These are phyloP conservation scores for Crotalus tigris DNA, from an alignment of 2,113 vertebrate genomes.

Conservation along the genomic window DNA sequence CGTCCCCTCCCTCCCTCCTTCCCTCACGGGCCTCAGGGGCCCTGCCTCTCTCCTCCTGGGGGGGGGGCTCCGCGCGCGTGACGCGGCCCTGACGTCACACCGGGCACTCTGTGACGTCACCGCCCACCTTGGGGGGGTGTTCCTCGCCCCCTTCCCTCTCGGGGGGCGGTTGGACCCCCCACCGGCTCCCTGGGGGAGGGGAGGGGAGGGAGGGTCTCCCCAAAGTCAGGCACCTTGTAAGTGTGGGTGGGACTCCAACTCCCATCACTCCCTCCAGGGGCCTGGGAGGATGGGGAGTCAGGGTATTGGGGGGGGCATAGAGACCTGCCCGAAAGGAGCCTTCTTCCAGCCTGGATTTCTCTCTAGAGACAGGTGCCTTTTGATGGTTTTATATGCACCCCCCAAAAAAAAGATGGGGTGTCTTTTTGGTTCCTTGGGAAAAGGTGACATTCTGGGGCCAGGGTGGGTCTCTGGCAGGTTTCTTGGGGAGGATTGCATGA, in stretches of 20 bases:
- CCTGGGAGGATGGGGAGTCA: not conserved
- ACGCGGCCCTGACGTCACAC: not conserved
- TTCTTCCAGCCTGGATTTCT: not conserved
- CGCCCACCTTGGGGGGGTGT: not conserved
- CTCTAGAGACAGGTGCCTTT: not conserved
- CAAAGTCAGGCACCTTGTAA: too few relatives aligned
- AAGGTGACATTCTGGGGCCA: not conserved
- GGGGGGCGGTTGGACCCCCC: not conserved
- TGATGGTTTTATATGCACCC: not conserved
- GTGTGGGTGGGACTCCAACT: not conserved
- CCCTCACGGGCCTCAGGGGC: slow-evolving; percentile 23
- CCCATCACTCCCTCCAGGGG: not conserved
- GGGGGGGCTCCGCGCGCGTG: not conserved
- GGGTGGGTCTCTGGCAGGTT: not conserved
- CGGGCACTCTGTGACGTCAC: slow-evolving; percentile 11
- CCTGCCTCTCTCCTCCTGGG: not conserved
- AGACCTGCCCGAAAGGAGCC: not conserved
- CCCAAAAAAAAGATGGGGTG: not conserved
- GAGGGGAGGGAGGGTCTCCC: not conserved
- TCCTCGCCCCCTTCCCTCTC: not conserved
- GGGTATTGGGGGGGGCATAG: not conserved
- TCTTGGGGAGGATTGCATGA: not conserved
- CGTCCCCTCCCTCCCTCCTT: not conserved
- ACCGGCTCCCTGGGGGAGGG: not conserved
- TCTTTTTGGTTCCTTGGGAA: not conserved